Evolutionary conservation across 2,888 invertebrate genomes (phyloP), one percentile per base, ranked within the genome.

Genomic region (Erebia aethiops): DNA sequence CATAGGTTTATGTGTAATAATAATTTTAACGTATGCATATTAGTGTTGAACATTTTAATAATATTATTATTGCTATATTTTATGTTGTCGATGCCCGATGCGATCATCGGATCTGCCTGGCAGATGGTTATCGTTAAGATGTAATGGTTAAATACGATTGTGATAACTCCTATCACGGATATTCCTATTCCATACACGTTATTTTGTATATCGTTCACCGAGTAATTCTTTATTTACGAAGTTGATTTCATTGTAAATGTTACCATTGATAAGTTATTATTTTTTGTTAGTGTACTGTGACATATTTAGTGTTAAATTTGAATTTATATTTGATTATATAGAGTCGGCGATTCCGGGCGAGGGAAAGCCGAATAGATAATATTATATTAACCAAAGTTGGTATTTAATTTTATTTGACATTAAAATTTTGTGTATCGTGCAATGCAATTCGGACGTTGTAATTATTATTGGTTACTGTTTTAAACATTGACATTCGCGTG

Each of bases 221-320:
- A 83, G 83, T 85, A 85, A 81, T 77, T 83, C 67, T 70, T 78
- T 84, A 80, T 85, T 85, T 85, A 84, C 84, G 86, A 83, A 79
- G 82, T 86, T 86, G 81, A 83, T 83, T 85, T 91, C 91, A 89
- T 90, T 91, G 91, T 92, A 89, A 90, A 91, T 91, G 91, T 92
- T 92, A 92, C 92, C 92, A 91, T 92, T 90, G 86, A 84, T 91
- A 90, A 90, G 91, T 91, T 91, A 90, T 88, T 74, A 35, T 86
- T 83, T n/a, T 84, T 85, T 80, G 85, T 87, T 87, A 85, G 82
- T 84, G 82, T 80, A 74, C 65, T 51, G 75, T 66, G 75, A 73
- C 67, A 54, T 73, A 69, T 69, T 51, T 75, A 73, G 74, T 68
- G 72, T 61, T 76, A 72, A 63, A 74, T 74, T 68, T 72, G 70